A percentile compares a stretch with the other conserved stretches of the same genome.
phyloP scores from a whole-genome alignment of 2,888 invertebrate genomes.

The Hemicrepidius hirtus region DNA sequence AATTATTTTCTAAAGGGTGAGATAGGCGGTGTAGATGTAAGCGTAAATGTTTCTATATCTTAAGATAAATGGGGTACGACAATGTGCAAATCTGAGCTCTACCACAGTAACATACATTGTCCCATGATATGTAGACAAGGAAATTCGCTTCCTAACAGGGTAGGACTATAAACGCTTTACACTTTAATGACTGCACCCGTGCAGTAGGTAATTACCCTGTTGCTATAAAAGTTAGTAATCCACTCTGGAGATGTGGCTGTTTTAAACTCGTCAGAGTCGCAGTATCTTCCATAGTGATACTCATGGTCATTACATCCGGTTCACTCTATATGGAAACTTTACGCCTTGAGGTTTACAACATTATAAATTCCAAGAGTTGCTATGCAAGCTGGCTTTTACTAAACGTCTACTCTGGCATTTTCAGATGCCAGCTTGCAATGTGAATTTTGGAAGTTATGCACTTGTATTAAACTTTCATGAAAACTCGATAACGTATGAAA shows the following conservation, averaged over 20 bases:
- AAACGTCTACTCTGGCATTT: constrained; percentile 13
- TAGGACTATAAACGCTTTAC: constrained; percentile 36
- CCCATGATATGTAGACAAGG: neutral
- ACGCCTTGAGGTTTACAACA: constrained; percentile 36
- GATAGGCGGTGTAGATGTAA: too few species aligned
- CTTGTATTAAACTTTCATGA: too few species aligned
- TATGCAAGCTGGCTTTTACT: constrained; percentile 13
- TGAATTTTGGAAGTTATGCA: neutral
- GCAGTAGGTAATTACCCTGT: constrained; percentile 40
- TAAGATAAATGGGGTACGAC: too few species aligned
- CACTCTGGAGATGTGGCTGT: constrained; percentile 31
- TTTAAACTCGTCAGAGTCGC: constrained; percentile 39
- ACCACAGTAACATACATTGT: constrained; percentile 10
- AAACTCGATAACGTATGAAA: too few species aligned
- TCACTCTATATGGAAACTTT: constrained; percentile 46
- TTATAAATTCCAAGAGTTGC: constrained; percentile 32
- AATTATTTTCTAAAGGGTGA: too few species aligned
- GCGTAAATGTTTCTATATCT: too few species aligned
- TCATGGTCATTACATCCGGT: constrained; percentile 55
- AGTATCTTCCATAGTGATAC: constrained; percentile 38
- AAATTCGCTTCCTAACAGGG: constrained; percentile 6
- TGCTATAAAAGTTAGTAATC: constrained; percentile 45
- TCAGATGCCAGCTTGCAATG: constrained; percentile 10
- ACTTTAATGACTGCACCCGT: constrained; percentile 33
- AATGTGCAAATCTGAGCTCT: neutral